Conservation (phyloP, 2,888 invertebrate species). For the Patella pellucida region DNA sequence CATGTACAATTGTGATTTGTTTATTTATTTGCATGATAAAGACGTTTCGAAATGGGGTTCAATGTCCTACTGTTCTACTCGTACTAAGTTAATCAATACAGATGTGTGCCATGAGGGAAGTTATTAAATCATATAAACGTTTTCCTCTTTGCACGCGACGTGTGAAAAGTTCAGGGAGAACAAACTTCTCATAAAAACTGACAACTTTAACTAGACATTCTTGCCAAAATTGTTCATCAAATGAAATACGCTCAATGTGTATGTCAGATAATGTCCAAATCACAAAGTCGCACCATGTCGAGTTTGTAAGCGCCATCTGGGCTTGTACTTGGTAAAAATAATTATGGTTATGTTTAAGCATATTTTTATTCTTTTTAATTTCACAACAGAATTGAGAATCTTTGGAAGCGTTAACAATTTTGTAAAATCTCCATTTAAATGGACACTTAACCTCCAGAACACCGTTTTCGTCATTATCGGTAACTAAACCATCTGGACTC, state of each 20-base stretch:
- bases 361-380: background rate
- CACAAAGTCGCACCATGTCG: conserved; percentile 16
- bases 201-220: conserved; percentile 2
- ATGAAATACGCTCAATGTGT: conserved; percentile 11
- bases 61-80: no score
- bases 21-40: no score
- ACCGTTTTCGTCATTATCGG: background rate
- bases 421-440: conserved; percentile 8
- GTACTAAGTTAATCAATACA: no score
- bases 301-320: conserved; percentile 11
- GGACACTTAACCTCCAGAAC: conserved; percentile 6
- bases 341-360: conserved; percentile 1
- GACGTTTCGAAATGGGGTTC: no score
- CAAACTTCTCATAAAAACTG: conserved; percentile 1
- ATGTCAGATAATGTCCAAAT: conserved; percentile 14
- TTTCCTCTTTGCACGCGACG: conserved; percentile 2
- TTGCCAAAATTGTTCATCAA: conserved; percentile 13
- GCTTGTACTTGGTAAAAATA: conserved; percentile 11
- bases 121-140: background rate
- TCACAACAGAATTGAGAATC: conserved; percentile 6
- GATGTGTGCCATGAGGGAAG: no score
- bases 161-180: conserved; percentile 3
- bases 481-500: background rate
- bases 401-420: background rate
- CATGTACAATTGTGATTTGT: no score